Evolutionary conservation across 2,888 invertebrate species (phyloP).

Genomic region (Tillus elongatus): DNA sequence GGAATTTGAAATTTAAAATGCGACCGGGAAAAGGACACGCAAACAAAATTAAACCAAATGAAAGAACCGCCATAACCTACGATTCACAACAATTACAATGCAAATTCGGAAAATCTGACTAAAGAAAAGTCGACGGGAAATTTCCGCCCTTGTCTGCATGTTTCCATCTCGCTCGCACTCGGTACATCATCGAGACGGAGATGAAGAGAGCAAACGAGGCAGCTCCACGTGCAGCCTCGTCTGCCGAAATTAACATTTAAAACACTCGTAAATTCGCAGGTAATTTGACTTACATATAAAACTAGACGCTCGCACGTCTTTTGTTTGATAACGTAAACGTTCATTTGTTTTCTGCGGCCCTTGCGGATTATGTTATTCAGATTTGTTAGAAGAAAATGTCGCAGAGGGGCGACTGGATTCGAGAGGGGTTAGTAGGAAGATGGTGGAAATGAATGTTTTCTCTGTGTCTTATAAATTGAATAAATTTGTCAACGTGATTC

Average conservation of each 20-base stretch:
- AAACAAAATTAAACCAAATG: no score
- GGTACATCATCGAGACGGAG: neutral
- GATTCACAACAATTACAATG: conserved; percentile 6
- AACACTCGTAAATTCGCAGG: conserved; percentile 5
- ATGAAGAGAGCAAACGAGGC: neutral
- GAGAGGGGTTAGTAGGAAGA: no score
- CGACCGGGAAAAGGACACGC: no score
- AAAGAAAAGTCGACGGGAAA: neutral
- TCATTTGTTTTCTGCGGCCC: conserved; percentile 6
- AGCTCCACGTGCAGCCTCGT: neutral
- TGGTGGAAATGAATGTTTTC: no score
- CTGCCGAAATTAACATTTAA: conserved; percentile 4
- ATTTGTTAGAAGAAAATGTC: no score
- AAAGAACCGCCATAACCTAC: no score
- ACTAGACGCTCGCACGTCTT: neutral
- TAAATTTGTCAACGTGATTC: no score
- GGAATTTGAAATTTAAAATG: no score
- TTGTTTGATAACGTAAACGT: neutral
- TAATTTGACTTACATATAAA: conserved; percentile 7
- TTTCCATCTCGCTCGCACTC: neutral
- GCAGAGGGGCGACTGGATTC: no score
- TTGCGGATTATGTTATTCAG: no score
- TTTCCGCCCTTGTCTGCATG: no score
- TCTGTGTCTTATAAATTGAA: no score
- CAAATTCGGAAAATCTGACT: conserved; percentile 1